These are phyloP conservation scores for Polymixis lichenea DNA, from an alignment of 2,888 invertebrate species.

Conservation along the genomic window DNA sequence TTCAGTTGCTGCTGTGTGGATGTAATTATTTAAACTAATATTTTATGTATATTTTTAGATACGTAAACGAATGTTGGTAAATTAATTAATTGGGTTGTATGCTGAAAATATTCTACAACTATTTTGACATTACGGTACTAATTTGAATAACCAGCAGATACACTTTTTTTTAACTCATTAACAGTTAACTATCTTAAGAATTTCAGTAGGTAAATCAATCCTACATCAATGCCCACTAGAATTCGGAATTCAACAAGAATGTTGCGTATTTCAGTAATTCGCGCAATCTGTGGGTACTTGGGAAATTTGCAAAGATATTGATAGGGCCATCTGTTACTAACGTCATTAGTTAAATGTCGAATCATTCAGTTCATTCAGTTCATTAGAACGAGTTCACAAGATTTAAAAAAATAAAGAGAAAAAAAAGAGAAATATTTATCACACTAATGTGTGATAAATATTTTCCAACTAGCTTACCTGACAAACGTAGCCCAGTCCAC, in stretches of 20 bases:
- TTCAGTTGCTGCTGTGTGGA: neutral
- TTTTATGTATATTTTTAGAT: conserved; percentile 37
- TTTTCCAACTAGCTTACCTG: neutral
- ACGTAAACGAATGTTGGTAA: neutral
- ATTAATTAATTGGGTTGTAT: neutral
- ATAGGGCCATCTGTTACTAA: conserved; percentile 12
- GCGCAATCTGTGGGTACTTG: neutral
- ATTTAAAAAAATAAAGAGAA: too few relatives aligned
- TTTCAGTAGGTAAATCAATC: conserved; percentile 14
- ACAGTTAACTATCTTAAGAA: conserved; percentile 23
- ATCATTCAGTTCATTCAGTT: too few relatives aligned
- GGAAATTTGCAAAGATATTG: conserved; percentile 18
- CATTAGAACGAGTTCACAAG: too few relatives aligned
- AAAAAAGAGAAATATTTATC: too few relatives aligned
- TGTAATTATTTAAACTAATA: conserved; percentile 21
- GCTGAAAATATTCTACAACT: too few relatives aligned
- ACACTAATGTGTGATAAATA: conserved; percentile 14
- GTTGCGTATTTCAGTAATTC: neutral
- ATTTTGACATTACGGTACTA: too few relatives aligned
- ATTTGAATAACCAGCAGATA: too few relatives aligned
- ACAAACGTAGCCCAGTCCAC: too few relatives aligned
- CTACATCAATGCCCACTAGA: neutral
- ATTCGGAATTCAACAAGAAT: neutral
- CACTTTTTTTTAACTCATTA: too few relatives aligned
- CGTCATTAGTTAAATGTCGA: conserved; percentile 17